Evolutionary conservation across 2,888 invertebrate genomes (phyloP), one percentile per base, ranked within the genome.

Genomic region (Nudaria mundana): DNA sequence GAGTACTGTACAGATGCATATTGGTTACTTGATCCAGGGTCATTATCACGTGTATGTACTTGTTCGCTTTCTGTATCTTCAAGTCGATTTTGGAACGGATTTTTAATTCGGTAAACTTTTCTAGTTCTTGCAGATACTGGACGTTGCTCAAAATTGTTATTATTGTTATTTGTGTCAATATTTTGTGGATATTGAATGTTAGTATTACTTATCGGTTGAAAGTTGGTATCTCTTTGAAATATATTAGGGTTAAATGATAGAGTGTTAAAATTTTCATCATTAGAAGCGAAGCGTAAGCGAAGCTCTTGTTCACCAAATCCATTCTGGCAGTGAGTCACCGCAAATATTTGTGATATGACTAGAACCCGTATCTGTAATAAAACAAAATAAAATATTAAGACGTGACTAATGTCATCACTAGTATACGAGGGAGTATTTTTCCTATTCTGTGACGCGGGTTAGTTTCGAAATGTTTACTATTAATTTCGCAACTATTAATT

Each of bases 361-460:
- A 89, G 75, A 76, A 84, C 71, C 80, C 81, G 80, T 80, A 88
- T 81, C 89, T 89, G 88, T 40, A 87, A 89, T 46, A 40, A 60
- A 62, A 64, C 51, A 59, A 52, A 62, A 43, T 5, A 12, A 29
- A 16, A 37, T 26, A 15, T 31, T 30, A 23, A 33, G 31, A 30
- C 8, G 10, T 10, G 10, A 22, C 12, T 8, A 14, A 31, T 5
- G 4, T n/a, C 3, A 22, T n/a, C n/a, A 10, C n/a, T n/a, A n/a
- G n/a, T n/a, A n/a, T n/a, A n/a, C n/a, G n/a, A n/a, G n/a, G n/a
- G n/a, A n/a, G n/a, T n/a, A n/a, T n/a, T n/a, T n/a, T n/a, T n/a
- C n/a, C n/a, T n/a, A n/a, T n/a, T n/a, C n/a, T n/a, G n/a, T n/a
- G n/a, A n/a, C n/a, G n/a, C n/a, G n/a, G n/a, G n/a, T n/a, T n/a